A percentile compares a stretch with the other conserved stretches of the same genome.
phyloP scores from a whole-genome alignment of 2,888 invertebrate genomes.

The Mylabris sibirica region DNA sequence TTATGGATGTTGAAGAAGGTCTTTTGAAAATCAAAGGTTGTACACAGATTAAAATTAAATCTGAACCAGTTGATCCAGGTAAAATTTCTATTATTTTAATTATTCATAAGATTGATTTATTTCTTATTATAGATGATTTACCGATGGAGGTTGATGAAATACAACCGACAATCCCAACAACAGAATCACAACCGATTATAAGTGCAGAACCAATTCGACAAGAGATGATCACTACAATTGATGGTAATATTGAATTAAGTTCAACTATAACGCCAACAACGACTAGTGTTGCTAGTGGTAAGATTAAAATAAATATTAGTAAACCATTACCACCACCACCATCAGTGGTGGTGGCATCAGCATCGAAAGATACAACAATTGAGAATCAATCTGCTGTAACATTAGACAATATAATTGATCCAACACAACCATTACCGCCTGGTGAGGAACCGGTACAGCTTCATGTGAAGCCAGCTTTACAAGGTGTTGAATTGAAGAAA shows the following conservation, averaged over 20 bases:
- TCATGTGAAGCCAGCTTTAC: conserved; percentile 71
- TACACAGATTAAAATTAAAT: conserved; percentile 69
- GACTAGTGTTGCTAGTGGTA: conserved; percentile 60
- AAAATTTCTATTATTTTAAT: conserved; percentile 18
- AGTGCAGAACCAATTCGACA: conserved; percentile 61
- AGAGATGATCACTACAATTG: conserved; percentile 72
- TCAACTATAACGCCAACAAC: conserved; percentile 46
- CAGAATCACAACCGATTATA: conserved; percentile 2
- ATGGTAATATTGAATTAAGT: conserved; percentile 75
- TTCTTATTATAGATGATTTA: conserved; percentile 36
- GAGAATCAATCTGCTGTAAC: conserved; percentile 41
- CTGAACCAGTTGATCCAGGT: conserved; percentile 75
- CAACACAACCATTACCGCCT: conserved; percentile 66
- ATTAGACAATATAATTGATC: conserved; percentile 48
- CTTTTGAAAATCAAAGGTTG: conserved; percentile 68
- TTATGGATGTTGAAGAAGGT: conserved; percentile 57
- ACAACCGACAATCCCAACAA: not conserved
- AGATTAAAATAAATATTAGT: conserved; percentile 84
- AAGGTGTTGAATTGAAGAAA: conserved; percentile 72
- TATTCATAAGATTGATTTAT: conserved; percentile 23
- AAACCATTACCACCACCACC: conserved; percentile 64
- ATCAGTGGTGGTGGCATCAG: conserved; percentile 58
- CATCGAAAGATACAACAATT: conserved; percentile 53
- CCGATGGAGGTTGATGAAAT: conserved; percentile 12
- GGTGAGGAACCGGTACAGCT: conserved; percentile 66